Base-by-base conservation (phyloP, 2,888 invertebrate genomes). In the Bruchidius siliquastri region DNA sequence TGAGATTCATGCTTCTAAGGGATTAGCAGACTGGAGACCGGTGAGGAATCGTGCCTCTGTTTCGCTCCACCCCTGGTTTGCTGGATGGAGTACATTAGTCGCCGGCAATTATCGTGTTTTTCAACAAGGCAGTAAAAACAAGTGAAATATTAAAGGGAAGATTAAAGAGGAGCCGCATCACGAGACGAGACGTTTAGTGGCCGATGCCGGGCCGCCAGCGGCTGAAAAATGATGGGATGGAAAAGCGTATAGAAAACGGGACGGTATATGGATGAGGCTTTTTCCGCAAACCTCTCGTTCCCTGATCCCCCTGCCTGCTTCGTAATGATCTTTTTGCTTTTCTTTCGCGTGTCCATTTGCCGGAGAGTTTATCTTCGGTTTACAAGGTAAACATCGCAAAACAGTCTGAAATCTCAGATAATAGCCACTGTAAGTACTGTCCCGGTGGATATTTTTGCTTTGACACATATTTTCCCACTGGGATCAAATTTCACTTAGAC, bases 21-120 rank as follows among this genome's bases (percentile, higher is more conserved):
- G n/a, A n/a, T n/a, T n/a, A n/a, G n/a, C n/a, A n/a, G n/a, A n/a
- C n/a, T n/a, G n/a, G n/a, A n/a, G n/a, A n/a, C n/a, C n/a, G n/a
- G n/a, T n/a, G n/a, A n/a, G n/a, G n/a, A n/a, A n/a, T n/a, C n/a
- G n/a, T n/a, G n/a, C n/a, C n/a, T n/a, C n/a, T n/a, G n/a, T n/a
- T n/a, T n/a, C n/a, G n/a, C n/a, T 18, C 49, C 49, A 13, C 49
- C 49, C 8, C 49, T 49, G 49, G 80, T 77, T 77, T 78, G 79
- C 77, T 73, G 78, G 77, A 79, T 78, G 78, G 74, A 79, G 81
- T 79, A 80, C 83, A 83, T 83, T 83, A 83, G 83, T 82, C 81
- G 82, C 82, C 80, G 81, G 83, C 83, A 84, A 83, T 84, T 84
- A 84, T 82, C 83, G 78, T 83, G 83, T 84, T 84, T 83, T 83